Evolutionary conservation across 2,888 invertebrate species (phyloP), one percentile per base, ranked within the genome.

Genomic region (Torymus texanus): DNA sequence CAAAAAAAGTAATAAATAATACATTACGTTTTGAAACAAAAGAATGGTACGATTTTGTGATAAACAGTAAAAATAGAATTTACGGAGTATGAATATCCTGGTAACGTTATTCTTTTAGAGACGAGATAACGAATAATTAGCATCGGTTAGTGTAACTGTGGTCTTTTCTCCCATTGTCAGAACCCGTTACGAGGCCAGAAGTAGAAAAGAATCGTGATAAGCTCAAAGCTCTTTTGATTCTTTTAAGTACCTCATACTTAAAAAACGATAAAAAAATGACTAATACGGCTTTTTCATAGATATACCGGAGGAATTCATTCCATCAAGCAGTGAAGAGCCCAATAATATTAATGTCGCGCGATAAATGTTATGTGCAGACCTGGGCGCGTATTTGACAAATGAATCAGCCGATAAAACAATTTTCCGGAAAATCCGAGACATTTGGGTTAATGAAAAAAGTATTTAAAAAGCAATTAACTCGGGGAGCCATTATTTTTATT

Each of bases 101-200:
- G 68, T 62, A 50, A 70, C 50, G n/a, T 21, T 62, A 29, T 55
- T 59, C 75, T 55, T 58, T 76, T 51, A 18, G 29, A 29, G 76
- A 13, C 50, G 50, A 21, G 50, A 56, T 53, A 51, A 13, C 55
- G 56, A 58, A 14, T 71, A 58, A 76, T 76, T 76, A 70, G 18
- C 61, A 62, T 68, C 55, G 62, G 67, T n/a, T 66, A 41, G 16
- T 59, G 5, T 24, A 56, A 59, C 21, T 2, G 50, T 8, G 50
- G 10, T 61, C 61, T 56, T 21, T 29, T 21, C 59, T 51, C n/a
- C 18, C 59, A 58, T 59, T 62, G 14, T 68, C n/a, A 18, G 53
- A 66, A 66, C 4, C 53, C 24, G 24, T 51, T 66, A 53, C 18
- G 50, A 50, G 14, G 12, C 29, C 50, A 16, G 8, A 13, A 65